Base-by-base conservation (phyloP, 2,888 invertebrate genomes). In the Apamea crenata region DNA sequence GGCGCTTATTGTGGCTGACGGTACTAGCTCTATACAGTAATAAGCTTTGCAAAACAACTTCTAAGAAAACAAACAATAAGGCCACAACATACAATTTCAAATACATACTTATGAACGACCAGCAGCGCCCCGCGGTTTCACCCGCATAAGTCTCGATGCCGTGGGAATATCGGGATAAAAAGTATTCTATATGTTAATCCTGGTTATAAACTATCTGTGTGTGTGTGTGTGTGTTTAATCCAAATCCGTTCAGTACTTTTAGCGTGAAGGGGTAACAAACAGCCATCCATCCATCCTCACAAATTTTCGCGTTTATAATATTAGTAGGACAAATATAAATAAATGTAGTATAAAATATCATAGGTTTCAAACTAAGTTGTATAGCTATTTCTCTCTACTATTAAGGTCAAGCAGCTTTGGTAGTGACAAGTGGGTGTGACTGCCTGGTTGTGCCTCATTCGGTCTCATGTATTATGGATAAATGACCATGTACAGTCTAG, bases 381-480 rank as follows among this genome's bases (percentile, higher is more conserved):
- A 14, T 18, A 47, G 44, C 29, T 65, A 40, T n/a, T 25, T 79
- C 25, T 78, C 18, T 21, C 4, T n/a, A 71, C 47, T 53, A 56
- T 56, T 79, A 71, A 84, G 66, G 84, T 71, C 71, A 56, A 0
- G 21, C 18, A 61, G 84, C 32, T 84, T 81, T 36, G n/a, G 32
- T 25, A 29, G 53, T 77, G 25, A 14, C 21, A 18, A 36, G 81
- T 84, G 79, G 84, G 84, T 67, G 70, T 67, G 12, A 61, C 36
- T 50, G 36, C 44, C 25, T 61, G 29, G 29, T 66, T 61, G 44
- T 36, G 12, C 36, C 65, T 66, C 81, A 70, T 85, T 70, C 36
- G 25, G 21, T 32, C 50, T 73, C 67, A 82, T 82, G 69, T 73
- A 56, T 68, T 76, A 76, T 85, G 68, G 65, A 85, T 85, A 72